Base-by-base conservation (phyloP, 1,140 invertebrate species). In the Drosophila neocordata region DNA sequence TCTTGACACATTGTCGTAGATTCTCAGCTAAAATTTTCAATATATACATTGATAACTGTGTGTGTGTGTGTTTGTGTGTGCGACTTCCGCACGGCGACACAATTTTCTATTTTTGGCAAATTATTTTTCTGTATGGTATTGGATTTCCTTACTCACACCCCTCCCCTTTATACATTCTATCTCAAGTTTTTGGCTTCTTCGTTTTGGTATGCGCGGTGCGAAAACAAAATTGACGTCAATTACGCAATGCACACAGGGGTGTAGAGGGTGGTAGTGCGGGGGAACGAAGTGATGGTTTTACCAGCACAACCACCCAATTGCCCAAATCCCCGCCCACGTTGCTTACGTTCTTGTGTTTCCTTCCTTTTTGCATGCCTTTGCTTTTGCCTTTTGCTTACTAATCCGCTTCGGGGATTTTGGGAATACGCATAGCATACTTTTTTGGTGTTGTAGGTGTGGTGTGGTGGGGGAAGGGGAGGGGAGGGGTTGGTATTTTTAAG, bases 181-280 rank as follows among this genome's bases (percentile, higher is more conserved):
- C n/a, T n/a, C n/a, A n/a, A n/a, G 41, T 34, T 34, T 34, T 63
- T 38, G 27, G 22, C 37, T 37, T 31, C 65, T 66, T 44, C 18
- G 15, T 20, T 69, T 90, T 90, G 79, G 79, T 90, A 90, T 89
- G 82, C 89, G 79, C 89, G 79, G 89, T 90, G 89, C 85, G 89
- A 91, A 91, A 91, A 91, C 85, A 80, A 90, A 91, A 91, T 91
- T 91, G 89, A 89, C 89, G 89, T 82, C 89, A 91, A 91, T 91
- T 91, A 91, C 83, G 83, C 82, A 88, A 88, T 88, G 83, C 83
- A 85, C 81, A 78, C 74, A 56, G 27, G 27, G 7, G 6, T 1
- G 27, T 31, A 6, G 27, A 1, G 4, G 2, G 6, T 31, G 27
- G 2, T 3, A 1, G 6, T 31, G 27, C 1, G 27, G 6, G 27